Evolutionary conservation across 2,888 invertebrate species (phyloP), one percentile per base, ranked within the genome.

Genomic region (Lasius fuliginosus): DNA sequence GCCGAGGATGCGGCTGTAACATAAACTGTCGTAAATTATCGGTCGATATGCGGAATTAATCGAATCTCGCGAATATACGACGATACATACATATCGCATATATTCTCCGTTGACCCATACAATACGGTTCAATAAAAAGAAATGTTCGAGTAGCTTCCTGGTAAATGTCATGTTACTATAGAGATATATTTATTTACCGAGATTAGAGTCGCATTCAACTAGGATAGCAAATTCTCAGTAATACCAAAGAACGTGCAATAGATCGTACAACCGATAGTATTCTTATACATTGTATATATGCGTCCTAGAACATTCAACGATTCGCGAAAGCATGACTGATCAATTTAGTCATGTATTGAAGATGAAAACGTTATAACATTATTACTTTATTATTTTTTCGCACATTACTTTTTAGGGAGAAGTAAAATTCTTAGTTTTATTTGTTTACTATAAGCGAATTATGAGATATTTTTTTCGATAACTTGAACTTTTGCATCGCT

Each of bases 11-110:
- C 53, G 53, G 64, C 33, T 33, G 56, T 65, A 85, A 82, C 64
- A 74, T 68, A 79, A 89, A 79, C 68, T 60, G 49, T 33, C 62
- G 71, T 89, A 89, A 89, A 86, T 89, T 85, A 89, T 74, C 62
- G 69, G 49, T 49, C 84, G 87, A 87, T 89, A 86, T 64, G 53
- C 65, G 40, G 87, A 81, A 89, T 89, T 89, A 89, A 87, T 89
- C 86, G 89, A 81, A 85, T 81, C 85, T 49, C 64, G 67, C 81
- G 15, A 74, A 84, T 46, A 74, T 62, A 42, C 84, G 87, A 76
- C 67, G 27, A 79, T 62, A 69, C 64, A 79, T 62, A 69, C 64
- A 40, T 30, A 11, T n/a, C 65, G 46, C 23, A 73, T 58, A 81
- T 49, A 79, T 71, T 64, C 30, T 56, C 33, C 53, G 46, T 18